A percentile compares a stretch with the other conserved stretches of the same genome.
phyloP scores from a whole-genome alignment of 2,113 vertebrate genomes.

The Phrynosoma blainvillii region DNA sequence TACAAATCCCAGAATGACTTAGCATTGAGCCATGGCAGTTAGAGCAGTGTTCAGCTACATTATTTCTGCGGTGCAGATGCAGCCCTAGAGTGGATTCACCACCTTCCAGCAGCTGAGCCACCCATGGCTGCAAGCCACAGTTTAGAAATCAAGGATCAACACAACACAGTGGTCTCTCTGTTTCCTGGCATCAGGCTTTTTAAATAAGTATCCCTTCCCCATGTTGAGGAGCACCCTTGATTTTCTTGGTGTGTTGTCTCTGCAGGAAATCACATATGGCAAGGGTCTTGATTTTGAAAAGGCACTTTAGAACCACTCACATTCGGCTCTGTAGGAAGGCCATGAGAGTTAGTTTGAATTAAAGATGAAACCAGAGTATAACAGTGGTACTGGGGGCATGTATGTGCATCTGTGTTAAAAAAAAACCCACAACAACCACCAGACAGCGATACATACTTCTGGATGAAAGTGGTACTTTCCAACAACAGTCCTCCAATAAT shows the following conservation, averaged over 20 bases:
- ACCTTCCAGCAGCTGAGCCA: too few species aligned
- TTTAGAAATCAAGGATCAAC: neutral
- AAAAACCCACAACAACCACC: too few species aligned
- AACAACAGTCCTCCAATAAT: neutral
- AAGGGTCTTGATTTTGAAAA: neutral
- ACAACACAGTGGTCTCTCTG: neutral
- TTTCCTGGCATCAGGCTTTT: neutral
- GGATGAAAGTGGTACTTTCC: constrained; percentile 2
- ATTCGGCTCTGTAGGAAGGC: neutral
- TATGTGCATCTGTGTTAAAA: too few species aligned
- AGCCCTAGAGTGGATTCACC: too few species aligned
- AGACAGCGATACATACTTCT: neutral
- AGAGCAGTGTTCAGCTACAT: too few species aligned
- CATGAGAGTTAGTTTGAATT: neutral
- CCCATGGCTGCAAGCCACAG: too few species aligned
- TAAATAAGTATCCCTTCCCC: neutral
- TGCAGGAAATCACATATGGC: neutral
- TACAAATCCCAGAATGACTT: too few species aligned
- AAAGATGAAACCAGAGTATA: neutral
- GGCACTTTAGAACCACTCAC: neutral
- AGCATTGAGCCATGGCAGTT: too few species aligned
- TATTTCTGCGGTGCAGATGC: too few species aligned
- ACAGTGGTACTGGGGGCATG: neutral
- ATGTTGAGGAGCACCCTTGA: neutral
- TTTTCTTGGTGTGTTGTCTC: neutral